Conservation (phyloP, 1,140 invertebrate species). For the Drosophila pseudoobscura region DNA sequence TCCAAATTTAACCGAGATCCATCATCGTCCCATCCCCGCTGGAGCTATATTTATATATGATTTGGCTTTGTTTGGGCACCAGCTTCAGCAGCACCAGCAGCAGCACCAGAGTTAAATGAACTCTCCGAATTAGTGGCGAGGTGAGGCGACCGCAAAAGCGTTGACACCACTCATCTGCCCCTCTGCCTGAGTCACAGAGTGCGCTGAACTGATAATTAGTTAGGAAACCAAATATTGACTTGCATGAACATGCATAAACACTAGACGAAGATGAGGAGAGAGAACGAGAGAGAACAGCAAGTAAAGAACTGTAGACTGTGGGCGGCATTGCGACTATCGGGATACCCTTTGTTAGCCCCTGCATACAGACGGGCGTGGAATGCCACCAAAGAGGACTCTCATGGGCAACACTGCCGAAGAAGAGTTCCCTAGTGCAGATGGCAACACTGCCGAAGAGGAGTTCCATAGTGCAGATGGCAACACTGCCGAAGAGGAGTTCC, state of each 20-base stretch:
- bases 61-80: conserved; percentile 8
- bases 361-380: too few relatives aligned
- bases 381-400: too few relatives aligned
- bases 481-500: too few relatives aligned
- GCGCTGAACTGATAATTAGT: conserved; percentile 82
- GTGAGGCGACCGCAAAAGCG: conserved; percentile 43
- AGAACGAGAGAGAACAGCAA: too few relatives aligned
- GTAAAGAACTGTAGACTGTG: too few relatives aligned
- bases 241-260: conserved; percentile 60
- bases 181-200: conserved; percentile 39
- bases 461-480: too few relatives aligned
- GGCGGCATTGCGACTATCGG: too few relatives aligned
- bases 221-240: conserved; percentile 78
- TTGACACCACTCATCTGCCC: conserved; percentile 51
- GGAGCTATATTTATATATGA: conserved; percentile 13
- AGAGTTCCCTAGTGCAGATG: too few relatives aligned
- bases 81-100: too few relatives aligned
- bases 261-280: conserved; percentile 6
- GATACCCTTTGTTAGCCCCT: too few relatives aligned
- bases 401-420: too few relatives aligned
- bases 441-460: too few relatives aligned
- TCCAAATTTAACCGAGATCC: conserved; percentile 39
- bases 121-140: conserved; percentile 42
- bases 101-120: conserved; percentile 70
- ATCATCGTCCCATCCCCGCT: conserved; percentile 1